Evolutionary conservation across 2,113 vertebrate genomes (phyloP), one percentile per base, ranked within the genome.

Genomic region (Forbesichthys agassizii): DNA sequence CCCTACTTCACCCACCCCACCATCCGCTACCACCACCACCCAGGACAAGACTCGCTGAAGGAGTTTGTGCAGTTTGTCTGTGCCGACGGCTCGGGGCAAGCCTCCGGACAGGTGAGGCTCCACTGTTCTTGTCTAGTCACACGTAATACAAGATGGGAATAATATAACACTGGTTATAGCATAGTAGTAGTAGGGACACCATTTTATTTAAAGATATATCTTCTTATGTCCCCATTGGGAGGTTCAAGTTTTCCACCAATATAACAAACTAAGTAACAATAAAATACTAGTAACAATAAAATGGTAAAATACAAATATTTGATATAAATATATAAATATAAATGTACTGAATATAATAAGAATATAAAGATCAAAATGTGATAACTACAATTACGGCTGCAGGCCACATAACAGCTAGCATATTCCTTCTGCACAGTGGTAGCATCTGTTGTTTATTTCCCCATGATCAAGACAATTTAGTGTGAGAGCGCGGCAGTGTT

Each of bases 41-140:
- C 92, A 60, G 94, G 95, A 90, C 96, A 97, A 90, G 96, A 97
- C 90, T 95, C 96, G 66, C 94, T 97, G 88, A 96, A 97, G 93
- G 96, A 96, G 88, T 97, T 97, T 77, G 95, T 96, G 91, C 95
- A 96, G 95, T 96, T 97, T 47, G 95, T 97, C 93, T 97, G 96
- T 81, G 94, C 96, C n/a, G 96, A 96, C 46, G 95, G 95, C 83
- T 95, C 96, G 13, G 95, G 96, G 80, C 96, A 96, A 91, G 91
- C 94, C 84, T 79, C 92, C 56, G 94, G 94, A 89, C 96, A 97
- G 96, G 96, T 97, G 93, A 94, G 94, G 74, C 54, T 55, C 49
- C 27, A 27, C 27, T 27, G 27, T 27, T 27, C 27, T 27, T 27
- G 27, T 27, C 27, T 27, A 27, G 27, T 27, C 56, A 58, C 10